A percentile compares a stretch with the other conserved stretches of the same genome.
Evolutionary conservation across 2,113 vertebrate species (phyloP).

Genomic region (Catagonus wagneri): DNA sequence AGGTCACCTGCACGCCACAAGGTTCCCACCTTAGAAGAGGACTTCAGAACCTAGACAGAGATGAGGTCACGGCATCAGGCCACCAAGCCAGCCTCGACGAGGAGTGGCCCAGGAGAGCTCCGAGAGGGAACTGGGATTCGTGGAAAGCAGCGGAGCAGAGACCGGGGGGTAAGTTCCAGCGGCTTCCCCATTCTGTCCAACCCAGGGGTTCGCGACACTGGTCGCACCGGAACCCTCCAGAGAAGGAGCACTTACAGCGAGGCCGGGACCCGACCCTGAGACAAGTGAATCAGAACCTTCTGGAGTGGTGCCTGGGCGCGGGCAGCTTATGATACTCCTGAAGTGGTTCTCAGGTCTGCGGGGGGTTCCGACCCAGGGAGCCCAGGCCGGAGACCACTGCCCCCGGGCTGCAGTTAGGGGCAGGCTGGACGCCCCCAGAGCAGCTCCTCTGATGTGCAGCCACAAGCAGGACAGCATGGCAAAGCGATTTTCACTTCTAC

Average conservation of each 20-base stretch:
- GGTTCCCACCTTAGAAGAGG: not conserved
- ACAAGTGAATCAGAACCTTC: not conserved
- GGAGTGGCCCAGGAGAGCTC: not conserved
- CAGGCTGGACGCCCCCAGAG: not conserved
- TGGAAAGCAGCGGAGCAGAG: not conserved
- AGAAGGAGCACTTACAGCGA: not conserved
- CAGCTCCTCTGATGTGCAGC: not conserved
- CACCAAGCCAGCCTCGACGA: not conserved
- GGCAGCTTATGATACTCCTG: not conserved
- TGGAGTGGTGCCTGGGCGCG: not conserved
- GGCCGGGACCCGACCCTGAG: not conserved
- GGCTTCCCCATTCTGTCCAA: not conserved
- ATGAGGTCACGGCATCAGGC: rapidly evolving
- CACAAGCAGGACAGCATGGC: rapidly evolving
- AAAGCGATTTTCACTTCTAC: slow-evolving; percentile 11
- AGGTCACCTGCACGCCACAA: not conserved
- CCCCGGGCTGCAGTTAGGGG: not conserved
- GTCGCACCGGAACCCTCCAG: not conserved
- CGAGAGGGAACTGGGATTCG: not conserved
- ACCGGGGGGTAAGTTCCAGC: not conserved
- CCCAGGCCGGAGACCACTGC: not conserved
- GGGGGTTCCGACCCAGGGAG: not conserved
- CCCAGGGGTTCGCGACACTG: not conserved
- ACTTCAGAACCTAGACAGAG: not conserved
- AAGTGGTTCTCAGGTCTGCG: not conserved